Conservation (phyloP, 2,797 vertebrate genomes). For the Rhodeus uyekii region DNA sequence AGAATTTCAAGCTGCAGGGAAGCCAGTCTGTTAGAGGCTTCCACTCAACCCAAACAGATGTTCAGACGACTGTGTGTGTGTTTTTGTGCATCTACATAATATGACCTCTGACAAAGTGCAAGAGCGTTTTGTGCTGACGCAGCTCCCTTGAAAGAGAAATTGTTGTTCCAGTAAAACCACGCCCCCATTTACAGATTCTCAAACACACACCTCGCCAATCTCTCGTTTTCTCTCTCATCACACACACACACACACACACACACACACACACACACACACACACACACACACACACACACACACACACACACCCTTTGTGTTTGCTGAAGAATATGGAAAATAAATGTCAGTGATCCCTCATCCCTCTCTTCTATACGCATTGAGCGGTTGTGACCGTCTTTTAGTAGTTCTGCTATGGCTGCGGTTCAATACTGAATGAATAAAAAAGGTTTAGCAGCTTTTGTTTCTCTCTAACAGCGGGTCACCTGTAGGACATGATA, state of each 20-base stretch:
- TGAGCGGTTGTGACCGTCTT: constrained; percentile 22
- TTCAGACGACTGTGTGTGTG: constrained; percentile 41
- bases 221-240: not conserved
- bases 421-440: constrained; percentile 8
- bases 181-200: constrained; percentile 44
- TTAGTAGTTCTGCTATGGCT: constrained; percentile 8
- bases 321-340: constrained; percentile 49
- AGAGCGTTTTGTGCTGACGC: constrained; percentile 56
- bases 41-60: constrained; percentile 56
- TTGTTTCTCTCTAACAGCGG: not conserved
- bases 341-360: constrained; percentile 50
- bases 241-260: not conserved
- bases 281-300: constrained; percentile 23
- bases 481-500: constrained; percentile 23
- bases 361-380: not conserved
- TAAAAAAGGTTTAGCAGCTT: not conserved
- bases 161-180: constrained; percentile 51
- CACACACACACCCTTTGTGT: not conserved
- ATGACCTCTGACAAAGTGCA: constrained; percentile 57
- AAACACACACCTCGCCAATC: constrained; percentile 30
- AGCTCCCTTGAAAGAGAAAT: constrained; percentile 48
- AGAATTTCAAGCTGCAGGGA: constrained; percentile 49
- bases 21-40: constrained; percentile 49
- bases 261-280: constrained; percentile 24
- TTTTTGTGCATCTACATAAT: constrained; percentile 40